A percentile compares a stretch with the other conserved stretches of the same genome.
These are phyloP conservation scores for Oryzias dopingdopingensis DNA, from an alignment of 2,797 vertebrate species.

Conservation along the genomic window DNA sequence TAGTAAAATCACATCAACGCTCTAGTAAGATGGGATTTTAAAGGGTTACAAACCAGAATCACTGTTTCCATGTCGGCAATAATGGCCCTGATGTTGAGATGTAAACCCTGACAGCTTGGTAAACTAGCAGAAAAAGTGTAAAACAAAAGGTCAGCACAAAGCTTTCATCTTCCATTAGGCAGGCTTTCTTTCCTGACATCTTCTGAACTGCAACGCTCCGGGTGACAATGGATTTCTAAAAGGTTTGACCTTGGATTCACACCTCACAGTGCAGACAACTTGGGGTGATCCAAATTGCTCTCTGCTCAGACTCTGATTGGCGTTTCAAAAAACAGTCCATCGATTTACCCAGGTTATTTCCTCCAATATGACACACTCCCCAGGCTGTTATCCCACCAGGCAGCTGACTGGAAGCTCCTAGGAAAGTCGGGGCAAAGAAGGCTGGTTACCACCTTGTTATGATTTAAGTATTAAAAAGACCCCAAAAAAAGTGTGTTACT, in stretches of 20 bases:
- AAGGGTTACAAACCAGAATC: neutral
- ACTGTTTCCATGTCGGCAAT: neutral
- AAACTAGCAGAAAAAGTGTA: conserved; percentile 21
- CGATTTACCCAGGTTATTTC: conserved; percentile 60
- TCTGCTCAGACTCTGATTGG: conserved; percentile 64
- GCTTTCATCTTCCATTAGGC: conserved; percentile 27
- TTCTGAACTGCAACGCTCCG: conserved; percentile 23
- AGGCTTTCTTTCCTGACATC: conserved; percentile 24
- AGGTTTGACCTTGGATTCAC: conserved; percentile 54
- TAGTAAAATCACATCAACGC: no score
- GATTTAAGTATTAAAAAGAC: neutral
- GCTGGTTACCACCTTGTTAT: neutral
- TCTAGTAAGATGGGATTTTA: no score
- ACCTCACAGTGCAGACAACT: conserved; percentile 32
- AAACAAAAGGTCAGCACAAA: conserved; percentile 32
- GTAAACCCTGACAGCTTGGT: conserved; percentile 2
- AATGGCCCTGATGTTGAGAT: neutral
- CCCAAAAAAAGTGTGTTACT: neutral
- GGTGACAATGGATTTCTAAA: conserved; percentile 53
- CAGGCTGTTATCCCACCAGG: conserved; percentile 57
- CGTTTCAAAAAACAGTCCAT: conserved; percentile 60
- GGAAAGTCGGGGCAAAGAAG: conserved; percentile 24
- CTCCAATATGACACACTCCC: conserved; percentile 47
- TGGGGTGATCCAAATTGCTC: conserved; percentile 52
- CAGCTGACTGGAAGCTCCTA: conserved; percentile 33